phyloP scores from a whole-genome alignment of 2,888 invertebrate species.

The Catotricha subobsoleta region DNA sequence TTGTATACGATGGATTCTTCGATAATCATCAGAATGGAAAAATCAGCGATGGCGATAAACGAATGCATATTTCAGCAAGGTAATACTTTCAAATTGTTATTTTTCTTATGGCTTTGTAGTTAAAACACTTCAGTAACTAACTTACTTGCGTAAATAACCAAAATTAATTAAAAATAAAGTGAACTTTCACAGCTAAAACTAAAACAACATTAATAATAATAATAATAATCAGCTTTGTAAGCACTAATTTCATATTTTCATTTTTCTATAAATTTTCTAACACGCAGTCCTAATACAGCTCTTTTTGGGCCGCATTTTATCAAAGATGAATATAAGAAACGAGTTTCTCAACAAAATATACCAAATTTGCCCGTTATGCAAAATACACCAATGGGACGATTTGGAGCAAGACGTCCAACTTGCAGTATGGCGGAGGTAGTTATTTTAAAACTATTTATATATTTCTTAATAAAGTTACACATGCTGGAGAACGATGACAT shows the following conservation, averaged over 20 bases:
- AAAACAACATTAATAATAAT: slow-evolving; percentile 6
- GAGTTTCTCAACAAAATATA: slow-evolving; percentile 14
- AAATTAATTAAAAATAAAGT: too few species aligned
- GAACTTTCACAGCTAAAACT: not conserved
- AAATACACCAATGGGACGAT: slow-evolving; percentile 35
- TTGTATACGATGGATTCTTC: slow-evolving; percentile 70
- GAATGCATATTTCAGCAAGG: slow-evolving; percentile 25
- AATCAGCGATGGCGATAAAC: slow-evolving; percentile 12
- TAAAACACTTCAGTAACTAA: not conserved
- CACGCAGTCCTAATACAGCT: slow-evolving; percentile 27
- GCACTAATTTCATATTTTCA: too few species aligned
- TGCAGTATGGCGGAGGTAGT: slow-evolving; percentile 49
- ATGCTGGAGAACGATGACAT: not conserved
- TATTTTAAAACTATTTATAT: not conserved
- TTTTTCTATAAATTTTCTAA: slow-evolving; percentile 8
- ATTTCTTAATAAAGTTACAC: too few species aligned
- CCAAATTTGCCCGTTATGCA: slow-evolving; percentile 24
- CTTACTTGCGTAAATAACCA: too few species aligned
- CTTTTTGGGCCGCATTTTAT: slow-evolving; percentile 25
- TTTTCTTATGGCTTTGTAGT: not conserved
- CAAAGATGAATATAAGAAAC: slow-evolving; percentile 20
- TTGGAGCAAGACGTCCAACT: slow-evolving; percentile 42
- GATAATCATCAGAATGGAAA: slow-evolving; percentile 14
- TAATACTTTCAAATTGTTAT: too few species aligned
- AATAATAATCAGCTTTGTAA: too few species aligned